Evolutionary conservation across 1,140 invertebrate genomes (phyloP).

Genomic region (Apis laboriosa): DNA sequence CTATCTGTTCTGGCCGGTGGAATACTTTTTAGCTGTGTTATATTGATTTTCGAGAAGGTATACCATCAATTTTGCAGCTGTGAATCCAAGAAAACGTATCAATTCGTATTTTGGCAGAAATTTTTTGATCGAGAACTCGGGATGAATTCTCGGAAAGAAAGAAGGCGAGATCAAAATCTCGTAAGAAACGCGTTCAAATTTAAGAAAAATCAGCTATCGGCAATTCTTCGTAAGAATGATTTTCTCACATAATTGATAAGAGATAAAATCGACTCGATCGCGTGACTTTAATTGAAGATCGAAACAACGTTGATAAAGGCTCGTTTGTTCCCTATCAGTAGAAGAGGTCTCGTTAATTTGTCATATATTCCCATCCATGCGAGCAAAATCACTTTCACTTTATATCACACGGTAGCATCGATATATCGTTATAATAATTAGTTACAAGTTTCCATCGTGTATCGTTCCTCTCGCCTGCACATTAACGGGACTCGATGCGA

Average conservation of each 20-base stretch:
- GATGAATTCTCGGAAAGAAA: background rate
- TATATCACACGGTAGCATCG: slow-evolving; percentile 2
- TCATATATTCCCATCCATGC: background rate
- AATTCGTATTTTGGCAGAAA: background rate
- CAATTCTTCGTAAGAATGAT: background rate
- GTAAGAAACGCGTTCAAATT: too few species aligned
- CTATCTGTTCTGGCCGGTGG: slow-evolving; percentile 39
- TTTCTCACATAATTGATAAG: too few species aligned
- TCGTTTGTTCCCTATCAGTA: background rate
- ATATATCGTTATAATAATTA: slow-evolving; percentile 25
- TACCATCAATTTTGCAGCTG: background rate
- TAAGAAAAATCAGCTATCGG: too few species aligned
- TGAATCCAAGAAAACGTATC: background rate
- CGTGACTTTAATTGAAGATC: background rate
- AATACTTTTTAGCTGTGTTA: slow-evolving; percentile 24
- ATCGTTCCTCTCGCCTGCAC: slow-evolving; percentile 13
- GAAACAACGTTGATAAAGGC: slow-evolving; percentile 10
- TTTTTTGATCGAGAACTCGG: background rate
- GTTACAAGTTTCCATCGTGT: slow-evolving; percentile 46
- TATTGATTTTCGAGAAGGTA: slow-evolving; percentile 45
- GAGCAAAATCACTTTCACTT: slow-evolving; percentile 52
- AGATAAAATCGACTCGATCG: background rate
- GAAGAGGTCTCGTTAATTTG: background rate
- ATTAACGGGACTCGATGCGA: background rate
- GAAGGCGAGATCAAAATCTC: background rate